Base-by-base conservation (phyloP, 2,888 invertebrate genomes). In the Molanna angustata region DNA sequence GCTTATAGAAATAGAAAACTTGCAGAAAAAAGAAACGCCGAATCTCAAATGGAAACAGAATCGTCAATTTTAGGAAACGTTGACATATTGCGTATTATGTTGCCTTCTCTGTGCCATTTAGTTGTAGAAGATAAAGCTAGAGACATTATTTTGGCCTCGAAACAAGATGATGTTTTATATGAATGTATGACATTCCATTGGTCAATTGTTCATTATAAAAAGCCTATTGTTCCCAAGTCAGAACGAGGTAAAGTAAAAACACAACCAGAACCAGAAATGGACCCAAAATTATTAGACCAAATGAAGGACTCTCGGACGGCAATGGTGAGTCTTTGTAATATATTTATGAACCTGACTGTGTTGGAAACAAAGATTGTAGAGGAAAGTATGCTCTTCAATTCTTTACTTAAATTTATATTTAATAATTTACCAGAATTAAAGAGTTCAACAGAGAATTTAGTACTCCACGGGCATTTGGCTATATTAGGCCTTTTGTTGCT, bases 271-370 rank as follows among this genome's bases (percentile, higher is more conserved):
- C 86, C 86, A 44, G 85, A 88, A 64, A 70, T 89, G 43, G 86
- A 88, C 43, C 82, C 86, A 0, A 82, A 85, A 65, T 76, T 88
- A 58, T 67, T 88, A 52, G 89, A 88, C 64, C 87, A 89, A 61
- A 90, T 91, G 86, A 86, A 86, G 64, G 89, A 90, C 67, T 89
- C 92, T 0, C 82, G 91, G 54, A 79, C 84, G 2, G 91, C 93
- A 0, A 87, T 95, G 79, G 86, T 90, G 58, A 90, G 93, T 61
- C 81, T 91, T 21, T 94, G 94, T 69, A 94, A 94, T 66, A 87
- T 94, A 53, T 84, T 95, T 60, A 92, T 95, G 89, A 95, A 95
- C 67, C 79, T 95, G 2, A 89, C 91, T 11, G 94, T 94, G 0
- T 70, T 94, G 54, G 94, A 94, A 62, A 85, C 89, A 0, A 88